Conservation (phyloP, 2,888 invertebrate genomes). For the Synanthedon formicaeformis region DNA sequence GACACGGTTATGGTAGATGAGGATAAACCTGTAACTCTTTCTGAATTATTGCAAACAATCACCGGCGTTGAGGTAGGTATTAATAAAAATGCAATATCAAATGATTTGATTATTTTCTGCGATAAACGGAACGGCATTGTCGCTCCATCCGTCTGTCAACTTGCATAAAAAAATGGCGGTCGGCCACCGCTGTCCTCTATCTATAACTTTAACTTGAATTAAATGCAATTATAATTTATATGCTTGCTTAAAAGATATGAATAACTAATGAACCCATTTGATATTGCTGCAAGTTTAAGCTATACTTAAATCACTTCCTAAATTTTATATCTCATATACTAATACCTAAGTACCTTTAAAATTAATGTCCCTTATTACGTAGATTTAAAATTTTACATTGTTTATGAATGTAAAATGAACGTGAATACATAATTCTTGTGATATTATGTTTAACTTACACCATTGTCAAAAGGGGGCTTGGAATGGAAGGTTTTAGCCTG, state of each 20-base stretch:
- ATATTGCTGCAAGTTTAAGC: neutral
- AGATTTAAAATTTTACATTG: too few species aligned
- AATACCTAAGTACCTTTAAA: too few species aligned
- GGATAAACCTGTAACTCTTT: conserved; percentile 47
- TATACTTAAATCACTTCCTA: neutral
- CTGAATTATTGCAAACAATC: conserved; percentile 49
- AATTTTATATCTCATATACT: too few species aligned
- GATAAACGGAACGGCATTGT: conserved; percentile 56
- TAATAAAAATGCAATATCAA: conserved; percentile 13
- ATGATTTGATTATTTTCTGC: conserved; percentile 41
- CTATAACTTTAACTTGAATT: too few species aligned
- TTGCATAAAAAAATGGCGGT: too few species aligned
- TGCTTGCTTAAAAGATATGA: conserved; percentile 22
- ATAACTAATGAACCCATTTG: neutral
- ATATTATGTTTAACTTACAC: too few species aligned
- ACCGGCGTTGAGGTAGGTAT: conserved; percentile 54
- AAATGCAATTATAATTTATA: conserved; percentile 25
- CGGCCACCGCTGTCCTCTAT: conserved; percentile 23
- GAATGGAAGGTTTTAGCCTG: too few species aligned
- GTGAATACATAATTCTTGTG: too few species aligned
- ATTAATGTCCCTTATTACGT: too few species aligned
- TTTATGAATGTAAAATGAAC: too few species aligned
- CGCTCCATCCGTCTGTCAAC: too few species aligned
- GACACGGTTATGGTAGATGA: conserved; percentile 62
- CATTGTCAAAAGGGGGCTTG: too few species aligned